phyloP scores from a whole-genome alignment of 1,140 invertebrate species.

The Manduca sexta region DNA sequence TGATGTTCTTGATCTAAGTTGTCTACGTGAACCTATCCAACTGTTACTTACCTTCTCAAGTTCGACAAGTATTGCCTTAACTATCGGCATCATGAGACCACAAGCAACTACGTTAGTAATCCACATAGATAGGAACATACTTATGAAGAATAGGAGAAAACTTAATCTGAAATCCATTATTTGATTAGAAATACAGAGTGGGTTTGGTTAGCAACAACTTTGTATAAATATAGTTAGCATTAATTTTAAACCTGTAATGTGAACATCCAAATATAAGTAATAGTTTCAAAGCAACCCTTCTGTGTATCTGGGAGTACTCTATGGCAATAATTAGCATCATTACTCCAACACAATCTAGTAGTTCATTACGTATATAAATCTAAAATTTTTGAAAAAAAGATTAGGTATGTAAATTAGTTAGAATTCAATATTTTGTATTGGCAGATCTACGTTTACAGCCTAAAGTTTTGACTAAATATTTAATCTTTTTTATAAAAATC shows the following conservation, averaged over 20 bases:
- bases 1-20: background rate
- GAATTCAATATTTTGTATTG: too few relatives aligned
- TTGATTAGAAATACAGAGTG: too few relatives aligned
- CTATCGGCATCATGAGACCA: conserved; percentile 86
- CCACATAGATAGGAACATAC: conserved; percentile 87
- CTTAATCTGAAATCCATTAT: too few relatives aligned
- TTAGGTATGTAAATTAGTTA: too few relatives aligned
- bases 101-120: conserved; percentile 84
- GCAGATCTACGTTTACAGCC: too few relatives aligned
- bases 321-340: conserved; percentile 79
- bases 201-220: too few relatives aligned
- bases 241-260: conserved; percentile 76
- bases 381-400: too few relatives aligned
- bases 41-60: conserved; percentile 74
- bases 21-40: background rate
- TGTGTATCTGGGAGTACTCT: conserved; percentile 78
- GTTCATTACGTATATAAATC: conserved; percentile 44
- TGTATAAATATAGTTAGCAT: too few relatives aligned
- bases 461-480: too few relatives aligned
- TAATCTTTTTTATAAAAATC: too few relatives aligned
- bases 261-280: conserved; percentile 80
- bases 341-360: conserved; percentile 38
- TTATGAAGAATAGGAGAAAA: conserved; percentile 80
- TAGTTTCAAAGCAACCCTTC: conserved; percentile 77
- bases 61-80: conserved; percentile 80